These are phyloP conservation scores for Eremobia ochroleuca DNA, from an alignment of 2,888 invertebrate species.

Conservation along the genomic window DNA sequence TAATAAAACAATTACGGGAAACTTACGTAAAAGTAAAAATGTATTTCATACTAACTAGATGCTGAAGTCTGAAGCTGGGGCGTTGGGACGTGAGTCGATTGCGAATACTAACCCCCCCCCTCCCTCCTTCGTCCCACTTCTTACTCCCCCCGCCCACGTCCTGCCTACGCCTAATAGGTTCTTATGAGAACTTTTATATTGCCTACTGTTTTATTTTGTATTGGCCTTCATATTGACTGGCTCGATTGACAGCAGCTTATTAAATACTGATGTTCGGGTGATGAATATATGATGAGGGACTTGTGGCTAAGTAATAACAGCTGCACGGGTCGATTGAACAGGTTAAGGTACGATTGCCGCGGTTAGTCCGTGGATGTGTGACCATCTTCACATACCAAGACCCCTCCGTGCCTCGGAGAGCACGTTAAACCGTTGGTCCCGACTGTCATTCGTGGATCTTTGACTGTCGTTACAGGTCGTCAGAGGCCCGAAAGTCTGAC, in stretches of 20 bases:
- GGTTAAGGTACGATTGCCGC: background rate
- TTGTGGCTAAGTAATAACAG: background rate
- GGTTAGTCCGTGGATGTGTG: background rate
- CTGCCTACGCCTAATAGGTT: slow-evolving; percentile 64
- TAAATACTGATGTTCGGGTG: slow-evolving; percentile 32
- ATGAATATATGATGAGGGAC: slow-evolving; percentile 7
- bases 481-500: too few relatives aligned
- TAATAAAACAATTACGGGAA: slow-evolving; percentile 55
- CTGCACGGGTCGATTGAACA: background rate
- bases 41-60: slow-evolving; percentile 66
- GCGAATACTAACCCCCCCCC: slow-evolving; percentile 52
- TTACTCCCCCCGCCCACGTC: slow-evolving; percentile 46
- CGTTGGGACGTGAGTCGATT: slow-evolving; percentile 73
- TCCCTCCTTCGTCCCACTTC: slow-evolving; percentile 12
- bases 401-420: too few relatives aligned
- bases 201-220: slow-evolving; percentile 40
- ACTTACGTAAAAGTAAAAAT: slow-evolving; percentile 60
- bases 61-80: slow-evolving; percentile 66
- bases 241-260: slow-evolving; percentile 50
- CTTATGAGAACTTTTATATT: slow-evolving; percentile 57
- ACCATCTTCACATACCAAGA: background rate
- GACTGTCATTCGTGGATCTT: too few relatives aligned
- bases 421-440: too few relatives aligned
- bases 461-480: too few relatives aligned
- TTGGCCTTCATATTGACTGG: slow-evolving; percentile 32